These are phyloP conservation scores for Galeopterus variegatus DNA, from an alignment of 2,113 vertebrate species.

Conservation along the genomic window DNA sequence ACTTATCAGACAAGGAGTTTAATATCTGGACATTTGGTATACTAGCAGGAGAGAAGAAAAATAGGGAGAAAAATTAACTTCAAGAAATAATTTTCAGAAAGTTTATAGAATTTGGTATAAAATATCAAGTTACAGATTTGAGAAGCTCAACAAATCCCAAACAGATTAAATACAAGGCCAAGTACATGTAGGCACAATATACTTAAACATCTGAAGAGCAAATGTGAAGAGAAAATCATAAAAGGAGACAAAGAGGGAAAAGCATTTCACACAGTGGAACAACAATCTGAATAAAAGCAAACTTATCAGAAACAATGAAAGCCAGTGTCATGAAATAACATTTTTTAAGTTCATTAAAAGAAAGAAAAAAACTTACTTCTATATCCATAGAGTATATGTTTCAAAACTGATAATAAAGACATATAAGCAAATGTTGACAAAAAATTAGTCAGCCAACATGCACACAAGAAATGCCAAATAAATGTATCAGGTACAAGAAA, in stretches of 20 bases:
- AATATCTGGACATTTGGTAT: background rate
- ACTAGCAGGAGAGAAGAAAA: background rate
- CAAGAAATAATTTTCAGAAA: background rate
- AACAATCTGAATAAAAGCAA: background rate
- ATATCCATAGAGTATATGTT: background rate
- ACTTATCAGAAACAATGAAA: background rate
- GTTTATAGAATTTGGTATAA: background rate
- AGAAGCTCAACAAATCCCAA: background rate
- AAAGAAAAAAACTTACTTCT: background rate
- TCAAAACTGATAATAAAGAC: slow-evolving; percentile 12
- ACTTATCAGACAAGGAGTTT: background rate
- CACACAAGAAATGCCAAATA: background rate
- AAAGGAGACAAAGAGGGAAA: background rate
- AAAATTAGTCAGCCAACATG: background rate
- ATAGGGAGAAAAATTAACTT: background rate
- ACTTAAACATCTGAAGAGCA: background rate
- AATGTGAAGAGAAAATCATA: background rate
- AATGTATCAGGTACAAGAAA: background rate
- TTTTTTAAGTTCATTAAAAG: background rate
- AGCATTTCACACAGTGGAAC: background rate
- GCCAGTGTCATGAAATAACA: background rate
- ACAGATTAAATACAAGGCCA: slow-evolving; percentile 6
- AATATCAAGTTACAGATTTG: background rate
- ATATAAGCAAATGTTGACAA: background rate
- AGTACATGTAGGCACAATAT: background rate